Base-by-base conservation (phyloP, 2,888 invertebrate genomes). In the Operophtera brumata region DNA sequence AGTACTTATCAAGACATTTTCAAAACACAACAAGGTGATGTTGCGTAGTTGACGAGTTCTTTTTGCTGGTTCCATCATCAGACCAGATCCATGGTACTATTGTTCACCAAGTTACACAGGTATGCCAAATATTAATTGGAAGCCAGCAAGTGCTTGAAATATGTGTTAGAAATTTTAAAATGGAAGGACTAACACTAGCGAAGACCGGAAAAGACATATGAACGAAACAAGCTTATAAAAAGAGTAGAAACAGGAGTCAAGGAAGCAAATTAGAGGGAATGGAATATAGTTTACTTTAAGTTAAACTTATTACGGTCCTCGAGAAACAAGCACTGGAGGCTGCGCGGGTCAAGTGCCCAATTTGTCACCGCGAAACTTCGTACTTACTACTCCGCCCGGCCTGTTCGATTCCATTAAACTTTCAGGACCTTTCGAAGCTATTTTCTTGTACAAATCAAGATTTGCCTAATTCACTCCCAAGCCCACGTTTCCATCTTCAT, bases 371-470 rank as follows among this genome's bases (percentile, higher is more conserved):
- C 80, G 82, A 85, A 89, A 87, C 86, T 89, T 88, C 83, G 81
- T 77, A 80, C 86, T 83, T 77, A 80, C 86, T 83, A 82, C 84
- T 79, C 76, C 79, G 79, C 77, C 75, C 69, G 73, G 75, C 78
- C 84, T 77, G 85, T 88, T 88, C 89, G 90, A 88, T 90, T 88
- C 90, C 88, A 89, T 90, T 89, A 87, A 90, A 90, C 87, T 90
- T 90, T 89, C 88, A 86, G 88, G 85, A 86, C 88, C 86, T 87
- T 86, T 84, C 81, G 79, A 84, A 85, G 85, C 84, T 85, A 88
- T 88, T 86, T 87, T 85, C 86, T 84, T 85, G 85, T 87, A 85
- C 75, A 83, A 83, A 84, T 79, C 80, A 81, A 82, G 84, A 86
- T 86, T 87, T 86, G 81, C 82, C 80, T 87, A 86, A 86, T 84